Conservation (phyloP, 2,888 invertebrate species). For the Rotaria macrura region DNA sequence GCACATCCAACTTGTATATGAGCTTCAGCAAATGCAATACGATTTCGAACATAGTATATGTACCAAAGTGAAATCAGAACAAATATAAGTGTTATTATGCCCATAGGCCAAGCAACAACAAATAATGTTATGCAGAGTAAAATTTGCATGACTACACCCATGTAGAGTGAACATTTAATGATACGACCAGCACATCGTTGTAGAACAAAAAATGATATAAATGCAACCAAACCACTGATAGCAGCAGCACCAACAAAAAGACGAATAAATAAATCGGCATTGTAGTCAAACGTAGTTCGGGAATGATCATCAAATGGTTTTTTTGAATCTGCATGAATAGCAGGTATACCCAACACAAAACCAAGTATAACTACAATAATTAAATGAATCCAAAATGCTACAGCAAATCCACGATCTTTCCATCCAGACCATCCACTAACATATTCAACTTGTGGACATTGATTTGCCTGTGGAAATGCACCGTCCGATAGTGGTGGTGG, state of each 20-base stretch:
- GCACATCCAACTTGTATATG: not conserved
- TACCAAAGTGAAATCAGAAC: not conserved
- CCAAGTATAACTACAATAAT: not conserved
- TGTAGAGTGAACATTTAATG: not conserved
- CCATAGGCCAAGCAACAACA: not conserved
- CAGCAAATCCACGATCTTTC: slow-evolving; percentile 5
- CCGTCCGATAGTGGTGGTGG: not conserved
- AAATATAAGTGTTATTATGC: not conserved
- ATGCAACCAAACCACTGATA: not conserved
- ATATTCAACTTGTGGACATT: not conserved
- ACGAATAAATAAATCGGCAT: not conserved
- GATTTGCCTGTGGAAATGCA: not conserved
- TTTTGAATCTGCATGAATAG: not conserved
- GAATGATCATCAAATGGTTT: not conserved
- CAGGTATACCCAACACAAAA: not conserved
- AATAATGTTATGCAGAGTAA: not conserved
- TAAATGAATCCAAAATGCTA: slow-evolving; percentile 12
- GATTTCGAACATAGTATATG: not conserved
- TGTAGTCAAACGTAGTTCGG: not conserved
- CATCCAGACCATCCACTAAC: not conserved
- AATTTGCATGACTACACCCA: not conserved
- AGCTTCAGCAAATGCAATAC: slow-evolving; percentile 5
- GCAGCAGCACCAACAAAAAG: not conserved
- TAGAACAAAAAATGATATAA: not conserved
- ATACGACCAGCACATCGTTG: slow-evolving; percentile 8